Evolutionary conservation across 2,888 invertebrate genomes (phyloP), one percentile per base, ranked within the genome.

Genomic region (Hoplodrina ambigua): DNA sequence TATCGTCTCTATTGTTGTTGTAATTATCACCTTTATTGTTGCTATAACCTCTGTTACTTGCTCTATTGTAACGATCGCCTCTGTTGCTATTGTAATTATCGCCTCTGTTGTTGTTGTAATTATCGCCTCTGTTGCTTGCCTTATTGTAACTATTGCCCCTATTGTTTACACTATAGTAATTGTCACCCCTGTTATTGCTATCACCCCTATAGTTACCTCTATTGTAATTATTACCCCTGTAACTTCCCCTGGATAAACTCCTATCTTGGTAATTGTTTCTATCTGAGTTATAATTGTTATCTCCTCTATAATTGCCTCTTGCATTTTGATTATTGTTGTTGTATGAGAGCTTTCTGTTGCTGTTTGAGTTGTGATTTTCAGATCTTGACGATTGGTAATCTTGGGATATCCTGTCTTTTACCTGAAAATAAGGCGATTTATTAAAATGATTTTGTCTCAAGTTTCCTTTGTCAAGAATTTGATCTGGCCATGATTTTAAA

Each of bases 361-460:
- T 54, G 4, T 53, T 44, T 56, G 79, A 44, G 8, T 44, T 69
- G 17, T 75, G 46, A 46, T 53, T 44, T 50, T 61, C 46, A 20
- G 74, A 73, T 65, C 20, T 66, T 49, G 60, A 54, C 2, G 13
- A n/a, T n/a, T n/a, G n/a, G n/a, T n/a, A 20, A 19, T 50, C 54
- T 11, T 54, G 25, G 0, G 15, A 4, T 37, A 70, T 41, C 17
- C 49, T 61, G 19, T 67, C 60, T 41, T 75, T 50, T 4, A 68
- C 10, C 79, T 79, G 72, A 33, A 72, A 77, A 63, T 17, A 62
- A 64, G 6, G 1, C 8, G 49, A n/a, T 52, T 44, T 19, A 57
- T n/a, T n/a, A 1, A 0, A 52, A 13, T 11, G 15, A 8, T 37
- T 20, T 4, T 30, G 33, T 33, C 33, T 33, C 33, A 33, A 33